Percentiles rank a stretch among this genome's conserved stretches.
Conservation (phyloP, 2,113 vertebrate genomes). For the Sinosuthora webbiana region DNA sequence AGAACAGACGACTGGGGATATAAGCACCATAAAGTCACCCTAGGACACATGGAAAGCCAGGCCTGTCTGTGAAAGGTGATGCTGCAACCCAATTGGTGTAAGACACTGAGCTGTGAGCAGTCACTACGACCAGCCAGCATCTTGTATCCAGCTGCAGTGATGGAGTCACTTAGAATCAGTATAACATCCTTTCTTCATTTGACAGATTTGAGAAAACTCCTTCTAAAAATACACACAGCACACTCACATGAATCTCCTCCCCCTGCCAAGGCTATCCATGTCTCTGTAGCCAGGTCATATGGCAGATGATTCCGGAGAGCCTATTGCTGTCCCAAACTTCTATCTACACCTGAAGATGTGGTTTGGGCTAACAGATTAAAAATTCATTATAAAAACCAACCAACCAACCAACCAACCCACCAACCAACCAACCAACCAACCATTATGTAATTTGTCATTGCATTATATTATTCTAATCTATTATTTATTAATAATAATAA, state of each 20-base stretch:
- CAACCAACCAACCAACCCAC: background rate
- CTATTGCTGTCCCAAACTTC: background rate
- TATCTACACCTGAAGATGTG: background rate
- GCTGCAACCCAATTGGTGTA: accelerated
- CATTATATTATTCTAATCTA: background rate
- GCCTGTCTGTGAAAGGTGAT: background rate
- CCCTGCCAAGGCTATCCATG: background rate
- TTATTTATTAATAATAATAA: background rate
- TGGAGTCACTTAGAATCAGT: background rate
- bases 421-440: background rate
- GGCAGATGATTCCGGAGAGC: background rate
- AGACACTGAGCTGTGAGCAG: background rate
- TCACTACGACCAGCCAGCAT: accelerated
- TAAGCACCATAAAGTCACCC: no score
- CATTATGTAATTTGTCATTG: background rate
- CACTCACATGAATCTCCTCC: accelerated
- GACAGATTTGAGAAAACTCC: background rate
- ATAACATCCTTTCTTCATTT: background rate
- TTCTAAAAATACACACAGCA: background rate
- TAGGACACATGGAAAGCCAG: background rate
- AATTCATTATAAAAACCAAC: background rate
- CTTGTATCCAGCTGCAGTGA: background rate
- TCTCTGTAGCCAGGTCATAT: background rate
- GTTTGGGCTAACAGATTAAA: background rate
- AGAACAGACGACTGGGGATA: no score